These are phyloP conservation scores for Brachypodius melanocephalos DNA, from an alignment of 2,113 vertebrate species.

Conservation along the genomic window DNA sequence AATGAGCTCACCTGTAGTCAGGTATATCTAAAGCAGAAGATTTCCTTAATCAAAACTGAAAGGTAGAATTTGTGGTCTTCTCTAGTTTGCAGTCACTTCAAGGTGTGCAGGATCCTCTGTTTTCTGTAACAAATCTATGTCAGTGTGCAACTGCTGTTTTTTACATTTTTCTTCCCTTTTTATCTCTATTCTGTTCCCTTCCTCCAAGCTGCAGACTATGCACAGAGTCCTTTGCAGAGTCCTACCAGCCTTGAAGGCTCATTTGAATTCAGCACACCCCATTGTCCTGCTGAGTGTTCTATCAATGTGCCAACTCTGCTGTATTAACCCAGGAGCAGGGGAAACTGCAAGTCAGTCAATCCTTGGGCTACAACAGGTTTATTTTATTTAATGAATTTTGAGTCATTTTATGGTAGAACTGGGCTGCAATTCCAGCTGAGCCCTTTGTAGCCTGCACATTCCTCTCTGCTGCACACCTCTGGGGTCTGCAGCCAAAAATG, in stretches of 20 bases:
- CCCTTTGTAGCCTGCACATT: conserved; percentile 27
- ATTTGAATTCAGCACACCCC: conserved; percentile 52
- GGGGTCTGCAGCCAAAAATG: conserved; percentile 29
- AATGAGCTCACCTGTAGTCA: not conserved
- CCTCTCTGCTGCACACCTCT: conserved; percentile 10
- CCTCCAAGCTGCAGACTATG: not conserved
- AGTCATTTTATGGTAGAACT: conserved; percentile 41
- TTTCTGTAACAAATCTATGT: not conserved
- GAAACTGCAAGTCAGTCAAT: conserved; percentile 47
- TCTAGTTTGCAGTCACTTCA: not conserved
- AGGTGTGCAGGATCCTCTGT: not conserved
- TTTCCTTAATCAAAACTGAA: not conserved
- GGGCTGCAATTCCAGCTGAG: conserved; percentile 52
- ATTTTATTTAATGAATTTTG: conserved; percentile 58
- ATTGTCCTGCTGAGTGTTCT: conserved; percentile 54
- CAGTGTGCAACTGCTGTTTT: not conserved
- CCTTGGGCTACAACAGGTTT: conserved; percentile 35
- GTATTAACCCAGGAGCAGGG: conserved; percentile 39
- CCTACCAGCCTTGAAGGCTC: not conserved
- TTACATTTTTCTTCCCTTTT: not conserved
- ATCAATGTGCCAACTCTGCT: conserved; percentile 32
- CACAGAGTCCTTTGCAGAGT: not conserved
- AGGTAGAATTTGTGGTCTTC: not conserved
- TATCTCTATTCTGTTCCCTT: not conserved
- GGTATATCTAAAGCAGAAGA: not conserved